phyloP scores from a whole-genome alignment of 2,113 vertebrate species.

The Coregonus clupeaformis region DNA sequence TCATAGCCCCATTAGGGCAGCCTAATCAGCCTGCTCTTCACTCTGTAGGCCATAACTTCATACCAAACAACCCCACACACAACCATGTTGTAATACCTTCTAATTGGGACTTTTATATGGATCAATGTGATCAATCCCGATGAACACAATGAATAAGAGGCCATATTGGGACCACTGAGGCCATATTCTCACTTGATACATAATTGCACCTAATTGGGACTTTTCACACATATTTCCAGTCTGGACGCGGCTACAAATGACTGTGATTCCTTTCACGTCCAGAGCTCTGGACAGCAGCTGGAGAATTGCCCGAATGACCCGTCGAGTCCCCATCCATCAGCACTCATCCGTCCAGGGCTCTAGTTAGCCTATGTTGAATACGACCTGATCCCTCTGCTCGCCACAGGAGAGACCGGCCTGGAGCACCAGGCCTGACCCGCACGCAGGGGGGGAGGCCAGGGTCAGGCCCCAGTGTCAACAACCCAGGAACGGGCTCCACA shows the following conservation, averaged over 20 bases:
- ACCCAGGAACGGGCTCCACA: slow-evolving; percentile 37
- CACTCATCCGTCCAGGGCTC: slow-evolving; percentile 48
- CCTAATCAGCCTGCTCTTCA: no score
- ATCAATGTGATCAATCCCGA: slow-evolving; percentile 44
- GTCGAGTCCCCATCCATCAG: slow-evolving; percentile 47
- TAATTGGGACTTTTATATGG: slow-evolving; percentile 72
- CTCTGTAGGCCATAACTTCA: no score
- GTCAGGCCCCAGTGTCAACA: slow-evolving; percentile 63
- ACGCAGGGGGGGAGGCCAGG: slow-evolving; percentile 37
- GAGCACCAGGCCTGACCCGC: slow-evolving; percentile 52
- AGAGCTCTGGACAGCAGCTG: slow-evolving; percentile 55
- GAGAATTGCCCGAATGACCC: slow-evolving; percentile 55
- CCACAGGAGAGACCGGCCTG: slow-evolving; percentile 50
- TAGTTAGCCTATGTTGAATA: slow-evolving; percentile 48
- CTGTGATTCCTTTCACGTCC: slow-evolving; percentile 47
- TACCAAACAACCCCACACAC: slow-evolving; percentile 17
- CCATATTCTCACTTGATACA: slow-evolving; percentile 28
- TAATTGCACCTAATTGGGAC: slow-evolving; percentile 73
- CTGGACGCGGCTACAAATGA: slow-evolving; percentile 59
- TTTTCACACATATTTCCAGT: slow-evolving; percentile 63
- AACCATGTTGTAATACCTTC: slow-evolving; percentile 59
- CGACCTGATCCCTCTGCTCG: slow-evolving; percentile 60
- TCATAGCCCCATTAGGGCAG: no score
- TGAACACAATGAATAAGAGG: slow-evolving; percentile 60
- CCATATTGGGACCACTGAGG: no score